phyloP scores from a whole-genome alignment of 1,140 invertebrate species.

The Drosophila cardini region DNA sequence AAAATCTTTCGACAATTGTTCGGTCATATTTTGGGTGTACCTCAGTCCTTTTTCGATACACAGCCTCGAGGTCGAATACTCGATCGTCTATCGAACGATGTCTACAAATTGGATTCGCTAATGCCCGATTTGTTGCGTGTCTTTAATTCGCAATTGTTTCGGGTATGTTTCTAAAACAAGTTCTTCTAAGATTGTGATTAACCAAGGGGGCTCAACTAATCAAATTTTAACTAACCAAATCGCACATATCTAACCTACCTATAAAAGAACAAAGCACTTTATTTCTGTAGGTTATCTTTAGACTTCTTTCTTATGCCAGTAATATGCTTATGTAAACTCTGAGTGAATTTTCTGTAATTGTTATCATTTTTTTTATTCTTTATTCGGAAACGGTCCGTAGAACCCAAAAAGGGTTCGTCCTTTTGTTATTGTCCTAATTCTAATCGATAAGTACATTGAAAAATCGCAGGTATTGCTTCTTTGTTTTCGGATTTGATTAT shows the following conservation, averaged over 20 bases:
- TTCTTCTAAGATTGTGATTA: conserved; percentile 46
- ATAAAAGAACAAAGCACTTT: conserved; percentile 14
- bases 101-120: conserved; percentile 88
- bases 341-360: neutral
- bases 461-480: conserved; percentile 86
- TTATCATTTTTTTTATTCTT: neutral
- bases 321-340: neutral
- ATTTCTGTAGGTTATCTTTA: conserved; percentile 11
- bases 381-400: neutral
- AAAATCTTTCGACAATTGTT: conserved; percentile 85
- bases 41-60: conserved; percentile 91
- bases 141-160: conserved; percentile 76
- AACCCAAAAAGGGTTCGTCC: neutral
- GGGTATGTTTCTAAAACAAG: conserved; percentile 74
- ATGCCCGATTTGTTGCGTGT: conserved; percentile 83
- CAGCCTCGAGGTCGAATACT: conserved; percentile 90
- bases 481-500: conserved; percentile 90
- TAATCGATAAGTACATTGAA: conserved; percentile 13
- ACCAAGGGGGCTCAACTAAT: conserved; percentile 15
- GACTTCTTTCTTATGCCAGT: conserved; percentile 20
- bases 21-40: conserved; percentile 87
- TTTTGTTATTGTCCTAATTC: neutral
- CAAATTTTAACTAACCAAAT: conserved; percentile 26
- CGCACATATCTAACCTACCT: conserved; percentile 3
- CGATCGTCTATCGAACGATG: conserved; percentile 90